Evolutionary conservation across 1,140 invertebrate genomes (phyloP), one percentile per base, ranked within the genome.

Genomic region (Planococcus citri): DNA sequence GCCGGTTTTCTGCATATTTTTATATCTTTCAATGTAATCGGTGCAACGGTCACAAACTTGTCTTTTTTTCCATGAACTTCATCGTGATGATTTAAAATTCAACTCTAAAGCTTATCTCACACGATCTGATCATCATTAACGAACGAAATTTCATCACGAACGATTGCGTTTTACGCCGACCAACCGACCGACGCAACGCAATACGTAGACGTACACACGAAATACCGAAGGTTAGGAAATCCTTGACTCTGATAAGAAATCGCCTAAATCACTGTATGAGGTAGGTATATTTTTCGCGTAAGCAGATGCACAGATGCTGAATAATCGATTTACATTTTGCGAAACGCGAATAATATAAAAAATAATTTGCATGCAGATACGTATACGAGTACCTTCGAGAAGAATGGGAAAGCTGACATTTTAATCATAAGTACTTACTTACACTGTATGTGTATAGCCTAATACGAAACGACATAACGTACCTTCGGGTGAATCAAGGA

Each of bases 181-280:
- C 60, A 64, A 17, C 22, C 60, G 20, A 27, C 21, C 60, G 24
- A 24, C 60, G 60, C 60, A 25, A 25, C 21, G 25, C 17, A 58
- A 20, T n/a, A 25, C 22, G 20, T 64, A 64, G n/a, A n/a, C n/a
- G n/a, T n/a, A n/a, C n/a, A n/a, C 20, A 27, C 60, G 60, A 64
- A 64, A 64, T 20, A 64, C 25, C 60, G 60, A 64, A 64, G 60
- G 60, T 64, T 24, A 64, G 25, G 10, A 64, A 27, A 64, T 25
- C 60, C 60, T 64, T 64, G 60, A 27, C 60, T 64, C 60, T 64
- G 60, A 64, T 64, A 64, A 64, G 60, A 64, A 27, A 64, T 64
- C 25, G 25, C 60, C 60, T 64, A 64, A 64, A 64, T 25, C 60
- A 25, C 10, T 64, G 22, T 64, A n/a, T n/a, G n/a, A n/a, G n/a